phyloP scores from a whole-genome alignment of 1,140 invertebrate genomes.

The Drosophila kikkawai region DNA sequence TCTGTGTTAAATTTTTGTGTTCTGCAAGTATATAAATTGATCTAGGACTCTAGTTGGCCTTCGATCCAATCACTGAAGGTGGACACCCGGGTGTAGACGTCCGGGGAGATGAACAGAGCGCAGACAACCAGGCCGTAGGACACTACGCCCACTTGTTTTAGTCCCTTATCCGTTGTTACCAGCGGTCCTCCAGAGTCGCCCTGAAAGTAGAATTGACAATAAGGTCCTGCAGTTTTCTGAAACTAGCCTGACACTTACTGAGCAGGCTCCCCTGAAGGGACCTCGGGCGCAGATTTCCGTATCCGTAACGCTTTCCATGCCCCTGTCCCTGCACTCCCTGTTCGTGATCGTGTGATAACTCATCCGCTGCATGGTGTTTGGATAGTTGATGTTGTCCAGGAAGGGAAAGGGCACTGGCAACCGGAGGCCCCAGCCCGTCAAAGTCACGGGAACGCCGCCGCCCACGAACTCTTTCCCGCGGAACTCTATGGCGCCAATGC shows the following conservation, averaged over 20 bases:
- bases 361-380: constrained; percentile 69
- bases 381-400: constrained; percentile 65
- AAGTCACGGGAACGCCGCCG: constrained; percentile 59
- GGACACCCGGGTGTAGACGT: constrained; percentile 87
- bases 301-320: constrained; percentile 71
- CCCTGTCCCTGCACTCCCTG: constrained; percentile 52
- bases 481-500: constrained; percentile 56
- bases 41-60: constrained; percentile 15
- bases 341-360: constrained; percentile 74
- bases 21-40: constrained; percentile 17
- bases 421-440: constrained; percentile 82
- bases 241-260: constrained; percentile 46
- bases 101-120: constrained; percentile 84
- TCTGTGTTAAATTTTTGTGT: constrained; percentile 35
- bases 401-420: constrained; percentile 61
- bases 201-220: constrained; percentile 61
- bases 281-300: constrained; percentile 86
- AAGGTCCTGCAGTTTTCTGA: neutral
- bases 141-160: constrained; percentile 88
- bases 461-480: constrained; percentile 42
- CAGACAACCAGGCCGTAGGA: constrained; percentile 89
- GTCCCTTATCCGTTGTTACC: constrained; percentile 53
- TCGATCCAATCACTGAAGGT: constrained; percentile 85
- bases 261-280: constrained; percentile 84
- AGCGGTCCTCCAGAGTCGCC: constrained; percentile 92